Evolutionary conservation across 2,113 vertebrate genomes (phyloP), one percentile per base, ranked within the genome.

Genomic region (Actenoides lindsayi): DNA sequence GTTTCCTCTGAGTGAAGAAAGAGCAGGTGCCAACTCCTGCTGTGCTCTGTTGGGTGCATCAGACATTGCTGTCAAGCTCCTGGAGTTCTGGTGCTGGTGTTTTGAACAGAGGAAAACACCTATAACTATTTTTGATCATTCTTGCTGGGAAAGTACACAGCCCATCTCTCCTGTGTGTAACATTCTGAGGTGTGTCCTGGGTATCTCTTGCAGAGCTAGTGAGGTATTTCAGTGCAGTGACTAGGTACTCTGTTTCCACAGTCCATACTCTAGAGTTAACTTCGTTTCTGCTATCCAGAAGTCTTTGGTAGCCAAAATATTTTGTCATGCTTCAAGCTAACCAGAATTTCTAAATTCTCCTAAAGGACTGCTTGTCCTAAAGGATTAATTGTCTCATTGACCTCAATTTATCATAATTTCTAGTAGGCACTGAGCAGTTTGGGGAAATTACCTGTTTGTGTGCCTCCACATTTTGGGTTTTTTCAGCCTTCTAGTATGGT

Each of bases 171-270:
- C 33, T 42, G 6, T 1, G 0, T 30, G 37, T 15, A 9, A 41
- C 10, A 39, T 33, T 44, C 77, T 11, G 14, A 79, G 57, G 71
- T 15, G 30, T 51, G 16, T 74, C 74, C 25, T 0, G 3, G 50
- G 50, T 6, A 4, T 25, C 70, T n/a, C 56, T 25, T 62, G n/a
- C n/a, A 6, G 25, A 27, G 11, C 1, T 3, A 6, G 0, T 42
- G 54, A 65, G 19, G 31, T 48, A 33, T 53, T 76, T 10, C 2
- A 7, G 24, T 76, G 14, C 9, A 50, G 69, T 27, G 44, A 71
- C 28, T 10, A 35, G 20, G 17, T 16, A 10, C 17, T 62, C n/a
- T 70, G 28, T 46, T 71, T 53, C 83, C 85, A 64, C 42, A 41
- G 54, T 31, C 35, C 11, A 1, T 46, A 25, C 31, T 68, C 62